These are phyloP conservation scores for Agonopterix subpropinquella DNA, from an alignment of 2,888 invertebrate species.

Conservation along the genomic window DNA sequence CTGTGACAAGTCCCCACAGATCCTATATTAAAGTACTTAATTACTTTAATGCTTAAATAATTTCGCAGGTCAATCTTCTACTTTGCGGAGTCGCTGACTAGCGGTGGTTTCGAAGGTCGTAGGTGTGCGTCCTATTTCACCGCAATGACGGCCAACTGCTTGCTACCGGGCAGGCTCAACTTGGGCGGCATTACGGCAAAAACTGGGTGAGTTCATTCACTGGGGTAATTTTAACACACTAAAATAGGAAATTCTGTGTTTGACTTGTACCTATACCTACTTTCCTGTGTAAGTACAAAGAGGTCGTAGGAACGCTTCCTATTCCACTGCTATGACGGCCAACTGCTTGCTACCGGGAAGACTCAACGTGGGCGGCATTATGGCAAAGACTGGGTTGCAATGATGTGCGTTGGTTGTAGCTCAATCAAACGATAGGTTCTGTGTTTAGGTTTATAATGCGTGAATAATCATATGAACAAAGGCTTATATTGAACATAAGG, in stretches of 20 bases:
- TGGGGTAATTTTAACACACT: background rate
- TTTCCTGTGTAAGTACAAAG: too few species aligned
- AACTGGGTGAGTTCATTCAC: conserved; percentile 17
- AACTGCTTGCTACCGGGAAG: conserved; percentile 8
- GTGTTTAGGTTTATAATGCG: too few species aligned
- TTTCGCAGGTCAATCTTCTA: conserved; percentile 7
- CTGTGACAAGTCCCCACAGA: too few species aligned
- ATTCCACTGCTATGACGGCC: conserved; percentile 15
- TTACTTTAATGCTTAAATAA: too few species aligned
- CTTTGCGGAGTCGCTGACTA: conserved; percentile 18
- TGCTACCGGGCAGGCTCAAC: too few species aligned
- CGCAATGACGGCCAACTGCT: conserved; percentile 18
- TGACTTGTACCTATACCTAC: too few species aligned
- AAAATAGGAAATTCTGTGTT: too few species aligned
- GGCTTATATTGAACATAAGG: too few species aligned
- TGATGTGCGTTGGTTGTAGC: too few species aligned
- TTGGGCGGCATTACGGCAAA: conserved; percentile 17
- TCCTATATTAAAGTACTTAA: too few species aligned
- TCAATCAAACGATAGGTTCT: too few species aligned
- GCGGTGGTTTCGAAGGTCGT: conserved; percentile 18
- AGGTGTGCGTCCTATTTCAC: conserved; percentile 15
- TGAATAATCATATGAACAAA: too few species aligned
- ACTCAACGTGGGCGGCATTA: conserved; percentile 8
- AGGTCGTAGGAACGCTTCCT: conserved; percentile 15
- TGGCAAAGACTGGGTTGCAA: conserved; percentile 24